Evolutionary conservation across 92 coral and sea anemone species (phyloP).

Genomic region (Metridium senile): DNA sequence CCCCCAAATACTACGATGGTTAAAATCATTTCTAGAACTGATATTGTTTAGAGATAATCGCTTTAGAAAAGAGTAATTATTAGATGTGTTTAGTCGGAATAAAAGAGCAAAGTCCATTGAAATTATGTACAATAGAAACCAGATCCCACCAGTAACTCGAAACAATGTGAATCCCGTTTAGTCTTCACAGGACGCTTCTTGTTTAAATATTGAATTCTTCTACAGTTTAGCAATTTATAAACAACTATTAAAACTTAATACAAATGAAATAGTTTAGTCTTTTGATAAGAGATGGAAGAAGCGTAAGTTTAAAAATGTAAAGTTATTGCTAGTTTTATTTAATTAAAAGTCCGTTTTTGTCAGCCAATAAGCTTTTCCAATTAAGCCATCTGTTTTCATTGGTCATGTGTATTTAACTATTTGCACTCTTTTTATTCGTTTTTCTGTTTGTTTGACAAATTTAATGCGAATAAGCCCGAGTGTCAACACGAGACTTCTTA

Average conservation of each 20-base stretch:
- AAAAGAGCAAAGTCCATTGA: conserved; percentile 20
- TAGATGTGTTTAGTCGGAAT: not conserved
- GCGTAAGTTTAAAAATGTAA: too few relatives aligned
- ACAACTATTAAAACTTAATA: not conserved
- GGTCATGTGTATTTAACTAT: too few relatives aligned
- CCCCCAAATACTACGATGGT: too few relatives aligned
- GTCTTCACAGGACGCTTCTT: not conserved
- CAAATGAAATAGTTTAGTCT: not conserved
- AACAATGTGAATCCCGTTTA: not conserved
- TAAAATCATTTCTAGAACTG: not conserved
- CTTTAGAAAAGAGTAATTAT: conserved; percentile 13
- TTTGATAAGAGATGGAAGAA: too few relatives aligned
- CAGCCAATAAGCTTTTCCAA: too few relatives aligned
- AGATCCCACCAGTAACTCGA: conserved; percentile 8
- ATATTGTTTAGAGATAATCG: conserved; percentile 4
- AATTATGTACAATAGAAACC: not conserved
- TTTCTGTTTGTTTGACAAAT: too few relatives aligned
- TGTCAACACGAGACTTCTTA: too few relatives aligned
- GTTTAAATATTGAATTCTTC: not conserved
- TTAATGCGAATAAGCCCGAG: too few relatives aligned
- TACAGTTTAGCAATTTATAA: not conserved
- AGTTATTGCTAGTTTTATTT: too few relatives aligned
- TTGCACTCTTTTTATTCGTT: too few relatives aligned
- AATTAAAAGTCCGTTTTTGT: too few relatives aligned
- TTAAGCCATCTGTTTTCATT: too few relatives aligned